Conservation (phyloP, 2,113 vertebrate species). For the Neotoma lepida region DNA sequence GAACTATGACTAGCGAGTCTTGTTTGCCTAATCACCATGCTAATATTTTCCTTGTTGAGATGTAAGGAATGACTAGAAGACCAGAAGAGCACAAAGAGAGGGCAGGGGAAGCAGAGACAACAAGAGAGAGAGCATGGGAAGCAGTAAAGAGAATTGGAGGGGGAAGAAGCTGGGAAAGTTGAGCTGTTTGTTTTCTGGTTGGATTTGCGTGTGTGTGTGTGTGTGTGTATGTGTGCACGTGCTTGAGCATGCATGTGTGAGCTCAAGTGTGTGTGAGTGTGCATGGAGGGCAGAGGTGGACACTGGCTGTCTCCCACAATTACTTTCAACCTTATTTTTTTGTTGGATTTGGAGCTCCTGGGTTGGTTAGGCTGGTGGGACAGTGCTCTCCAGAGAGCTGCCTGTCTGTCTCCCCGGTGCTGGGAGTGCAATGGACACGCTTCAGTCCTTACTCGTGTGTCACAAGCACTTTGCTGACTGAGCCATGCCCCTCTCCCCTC, state of each 20-base stretch:
- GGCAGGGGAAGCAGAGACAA: background rate
- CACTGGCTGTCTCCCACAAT: no score
- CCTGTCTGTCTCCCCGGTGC: background rate
- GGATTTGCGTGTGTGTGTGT: fast-evolving
- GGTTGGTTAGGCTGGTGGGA: background rate
- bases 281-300: background rate
- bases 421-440: background rate
- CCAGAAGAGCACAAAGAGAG: background rate
- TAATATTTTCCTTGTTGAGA: background rate
- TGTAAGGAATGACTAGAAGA: slow-evolving; percentile 1
- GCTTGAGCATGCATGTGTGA: background rate
- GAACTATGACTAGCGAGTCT: background rate
- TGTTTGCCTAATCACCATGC: background rate
- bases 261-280: background rate
- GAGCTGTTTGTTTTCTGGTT: background rate
- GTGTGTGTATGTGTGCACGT: background rate
- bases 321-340: background rate
- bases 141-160: background rate
- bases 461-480: background rate
- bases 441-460: background rate
- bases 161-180: background rate
- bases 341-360: background rate
- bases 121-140: background rate
- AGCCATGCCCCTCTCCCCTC: background rate
- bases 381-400: no score